A percentile compares a stretch with the other conserved stretches of the same genome.
Conservation (phyloP, 2,797 vertebrate genomes). For the Percopsis omiscomaycus region DNA sequence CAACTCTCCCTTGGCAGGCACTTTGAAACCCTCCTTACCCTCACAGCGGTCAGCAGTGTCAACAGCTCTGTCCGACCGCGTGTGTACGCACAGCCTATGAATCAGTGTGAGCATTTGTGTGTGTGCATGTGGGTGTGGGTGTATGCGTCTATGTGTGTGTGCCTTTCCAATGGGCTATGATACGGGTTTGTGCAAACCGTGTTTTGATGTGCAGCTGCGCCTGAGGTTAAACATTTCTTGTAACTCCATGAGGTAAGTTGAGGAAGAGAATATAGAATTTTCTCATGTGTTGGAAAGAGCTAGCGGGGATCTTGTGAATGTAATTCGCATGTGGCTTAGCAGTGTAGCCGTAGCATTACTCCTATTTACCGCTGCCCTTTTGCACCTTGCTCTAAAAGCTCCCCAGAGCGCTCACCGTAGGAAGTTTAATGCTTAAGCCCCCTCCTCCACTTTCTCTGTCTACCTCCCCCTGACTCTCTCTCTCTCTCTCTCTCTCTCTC, state of each 20-base stretch:
- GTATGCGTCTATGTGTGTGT: conserved; percentile 1
- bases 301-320: background rate
- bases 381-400: conserved; percentile 73
- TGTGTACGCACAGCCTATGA: conserved; percentile 50
- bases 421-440: conserved; percentile 57
- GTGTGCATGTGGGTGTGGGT: conserved; percentile 7
- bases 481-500: conserved; percentile 1
- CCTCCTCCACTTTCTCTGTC: conserved; percentile 52
- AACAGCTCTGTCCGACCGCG: conserved; percentile 64
- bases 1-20: conserved; percentile 66
- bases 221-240: conserved; percentile 18
- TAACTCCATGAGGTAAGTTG: conserved; percentile 4
- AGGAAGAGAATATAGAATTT: background rate
- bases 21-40: conserved; percentile 62
- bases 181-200: conserved; percentile 38
- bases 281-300: conserved; percentile 14
- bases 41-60: conserved; percentile 69
- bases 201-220: conserved; percentile 39
- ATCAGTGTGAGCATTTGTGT: conserved; percentile 28
- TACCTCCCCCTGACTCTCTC: conserved; percentile 27
- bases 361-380: conserved; percentile 56
- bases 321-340: conserved; percentile 9
- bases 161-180: conserved; percentile 53
- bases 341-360: conserved; percentile 26
- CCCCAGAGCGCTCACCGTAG: conserved; percentile 56